Percentiles rank a stretch among this genome's conserved stretches.
These are phyloP conservation scores for Chaetura pelagica DNA, from an alignment of 2,113 vertebrate species.

Conservation along the genomic window DNA sequence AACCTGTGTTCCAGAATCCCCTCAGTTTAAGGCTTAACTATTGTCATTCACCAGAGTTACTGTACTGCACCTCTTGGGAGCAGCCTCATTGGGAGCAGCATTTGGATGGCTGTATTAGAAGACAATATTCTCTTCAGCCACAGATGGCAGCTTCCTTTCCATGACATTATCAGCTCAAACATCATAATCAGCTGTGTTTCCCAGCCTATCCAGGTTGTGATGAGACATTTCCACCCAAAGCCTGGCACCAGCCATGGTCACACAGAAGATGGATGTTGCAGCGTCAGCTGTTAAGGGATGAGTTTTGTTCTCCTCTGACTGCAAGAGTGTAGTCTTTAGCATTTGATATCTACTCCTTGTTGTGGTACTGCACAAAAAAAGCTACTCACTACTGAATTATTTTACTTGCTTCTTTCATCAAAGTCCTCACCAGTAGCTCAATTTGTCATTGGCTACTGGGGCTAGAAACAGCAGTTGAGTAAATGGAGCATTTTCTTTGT, in stretches of 20 bases:
- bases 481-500: neutral
- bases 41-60: neutral
- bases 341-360: neutral
- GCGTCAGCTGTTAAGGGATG: neutral
- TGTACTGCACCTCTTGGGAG: neutral
- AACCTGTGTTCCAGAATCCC: neutral
- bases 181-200: neutral
- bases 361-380: neutral
- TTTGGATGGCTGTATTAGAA: neutral
- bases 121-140: neutral
- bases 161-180: neutral
- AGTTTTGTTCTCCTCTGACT: neutral
- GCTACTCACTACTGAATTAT: accelerated
- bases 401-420: neutral
- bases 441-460: neutral
- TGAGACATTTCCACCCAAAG: neutral
- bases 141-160: neutral
- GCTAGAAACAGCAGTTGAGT: neutral
- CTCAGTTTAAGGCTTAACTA: neutral
- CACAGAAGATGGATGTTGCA: neutral
- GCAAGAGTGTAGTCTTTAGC: neutral
- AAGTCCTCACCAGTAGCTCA: neutral
- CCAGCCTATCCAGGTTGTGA: accelerated
- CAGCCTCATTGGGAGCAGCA: neutral
- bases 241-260: neutral